These are phyloP conservation scores for Meiosimyza platycephala DNA, from an alignment of 2,888 invertebrate species.

Conservation along the genomic window DNA sequence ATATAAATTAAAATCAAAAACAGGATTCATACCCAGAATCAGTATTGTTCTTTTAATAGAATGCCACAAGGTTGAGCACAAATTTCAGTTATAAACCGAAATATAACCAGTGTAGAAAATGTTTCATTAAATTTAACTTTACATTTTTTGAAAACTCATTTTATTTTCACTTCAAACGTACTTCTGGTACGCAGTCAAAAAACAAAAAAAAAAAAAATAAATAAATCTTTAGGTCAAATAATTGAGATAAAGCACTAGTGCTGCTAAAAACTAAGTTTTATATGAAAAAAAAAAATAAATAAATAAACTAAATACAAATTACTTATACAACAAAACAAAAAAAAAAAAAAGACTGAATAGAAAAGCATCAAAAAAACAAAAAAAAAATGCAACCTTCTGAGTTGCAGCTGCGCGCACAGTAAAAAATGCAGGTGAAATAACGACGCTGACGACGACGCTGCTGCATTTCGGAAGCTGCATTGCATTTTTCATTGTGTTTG, in stretches of 20 bases:
- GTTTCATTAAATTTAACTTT: background rate
- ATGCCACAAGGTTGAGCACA: too few species aligned
- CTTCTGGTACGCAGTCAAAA: too few species aligned
- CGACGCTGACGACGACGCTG: too few species aligned
- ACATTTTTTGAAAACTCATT: background rate
- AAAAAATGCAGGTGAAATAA: background rate
- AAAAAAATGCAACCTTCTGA: background rate
- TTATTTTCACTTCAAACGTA: background rate
- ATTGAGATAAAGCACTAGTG: background rate
- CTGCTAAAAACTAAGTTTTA: background rate
- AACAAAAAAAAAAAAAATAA: too few species aligned
- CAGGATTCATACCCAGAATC: too few species aligned
- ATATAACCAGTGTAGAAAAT: background rate
- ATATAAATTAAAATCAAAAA: too few species aligned
- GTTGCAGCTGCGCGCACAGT: background rate
- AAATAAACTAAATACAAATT: too few species aligned
- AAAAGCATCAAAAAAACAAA: background rate
- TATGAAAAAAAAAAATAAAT: background rate
- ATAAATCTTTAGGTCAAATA: too few species aligned
- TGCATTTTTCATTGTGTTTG: constrained; percentile 22
- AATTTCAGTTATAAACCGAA: too few species aligned
- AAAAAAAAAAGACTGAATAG: too few species aligned
- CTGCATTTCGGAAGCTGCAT: constrained; percentile 25
- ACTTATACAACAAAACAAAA: too few species aligned
- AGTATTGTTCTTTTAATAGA: too few species aligned